These are phyloP conservation scores for Diaperis boleti DNA, from an alignment of 2,888 invertebrate species.

Conservation along the genomic window DNA sequence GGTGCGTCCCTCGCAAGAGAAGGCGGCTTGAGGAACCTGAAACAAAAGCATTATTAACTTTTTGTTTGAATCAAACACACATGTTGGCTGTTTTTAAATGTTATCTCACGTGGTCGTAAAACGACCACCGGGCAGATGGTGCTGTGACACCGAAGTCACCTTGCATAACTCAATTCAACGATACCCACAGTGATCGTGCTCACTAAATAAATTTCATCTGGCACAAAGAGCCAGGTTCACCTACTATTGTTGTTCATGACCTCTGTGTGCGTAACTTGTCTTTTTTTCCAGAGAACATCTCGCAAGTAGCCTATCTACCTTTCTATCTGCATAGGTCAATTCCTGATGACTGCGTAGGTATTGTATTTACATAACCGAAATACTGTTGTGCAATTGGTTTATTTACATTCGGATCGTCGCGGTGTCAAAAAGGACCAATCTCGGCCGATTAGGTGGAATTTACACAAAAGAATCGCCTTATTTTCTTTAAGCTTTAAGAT, in stretches of 20 bases:
- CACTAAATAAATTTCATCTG: slow-evolving; percentile 14
- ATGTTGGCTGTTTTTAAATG: background rate
- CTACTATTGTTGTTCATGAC: slow-evolving; percentile 23
- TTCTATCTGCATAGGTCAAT: slow-evolving; percentile 39
- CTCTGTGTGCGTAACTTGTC: slow-evolving; percentile 7
- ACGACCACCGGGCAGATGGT: no score
- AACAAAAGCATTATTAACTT: slow-evolving; percentile 47
- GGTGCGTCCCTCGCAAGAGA: slow-evolving; percentile 76
- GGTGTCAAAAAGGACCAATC: background rate
- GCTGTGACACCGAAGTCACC: background rate
- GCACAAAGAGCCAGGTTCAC: slow-evolving; percentile 4
- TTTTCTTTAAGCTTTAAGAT: slow-evolving; percentile 11
- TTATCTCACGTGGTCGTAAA: no score
- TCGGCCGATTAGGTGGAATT: slow-evolving; percentile 4
- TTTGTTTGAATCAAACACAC: no score
- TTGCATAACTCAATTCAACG: background rate
- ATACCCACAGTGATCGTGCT: slow-evolving; percentile 2
- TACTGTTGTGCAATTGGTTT: slow-evolving; percentile 16
- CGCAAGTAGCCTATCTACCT: slow-evolving; percentile 30
- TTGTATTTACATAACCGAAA: slow-evolving; percentile 39
- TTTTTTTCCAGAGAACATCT: slow-evolving; percentile 22
- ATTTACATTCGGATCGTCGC: slow-evolving; percentile 22
- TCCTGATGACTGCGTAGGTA: slow-evolving; percentile 30
- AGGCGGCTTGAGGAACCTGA: slow-evolving; percentile 68
- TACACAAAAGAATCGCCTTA: slow-evolving; percentile 28